phyloP scores from a whole-genome alignment of 2,113 vertebrate species.

The Herpailurus yagouaroundi region DNA sequence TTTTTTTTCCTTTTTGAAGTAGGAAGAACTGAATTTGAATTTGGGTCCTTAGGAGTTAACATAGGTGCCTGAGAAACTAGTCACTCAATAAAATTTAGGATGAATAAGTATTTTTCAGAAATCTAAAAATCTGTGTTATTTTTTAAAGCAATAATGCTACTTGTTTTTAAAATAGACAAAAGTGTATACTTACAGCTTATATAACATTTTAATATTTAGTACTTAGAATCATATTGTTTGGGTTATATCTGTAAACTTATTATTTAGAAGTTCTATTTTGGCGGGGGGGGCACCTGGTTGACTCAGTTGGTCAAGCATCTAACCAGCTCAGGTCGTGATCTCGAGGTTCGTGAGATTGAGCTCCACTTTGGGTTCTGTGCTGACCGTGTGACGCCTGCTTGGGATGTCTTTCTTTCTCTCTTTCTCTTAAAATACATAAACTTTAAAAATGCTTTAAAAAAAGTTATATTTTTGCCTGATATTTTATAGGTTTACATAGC shows the following conservation, averaged over 20 bases:
- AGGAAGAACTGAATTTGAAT: neutral
- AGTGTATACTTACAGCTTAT: neutral
- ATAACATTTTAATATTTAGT: neutral
- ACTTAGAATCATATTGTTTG: neutral
- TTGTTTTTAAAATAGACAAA: neutral
- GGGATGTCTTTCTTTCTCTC: too few relatives aligned
- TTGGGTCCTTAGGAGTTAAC: neutral
- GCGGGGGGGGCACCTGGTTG: too few relatives aligned
- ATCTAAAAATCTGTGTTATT: neutral
- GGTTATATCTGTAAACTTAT: neutral
- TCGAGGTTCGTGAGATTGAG: too few relatives aligned
- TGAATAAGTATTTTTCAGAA: neutral
- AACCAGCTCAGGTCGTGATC: too few relatives aligned
- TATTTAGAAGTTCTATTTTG: neutral
- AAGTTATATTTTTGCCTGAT: neutral
- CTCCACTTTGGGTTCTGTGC: too few relatives aligned
- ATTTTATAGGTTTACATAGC: neutral
- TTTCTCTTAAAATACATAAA: too few relatives aligned
- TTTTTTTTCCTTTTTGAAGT: neutral
- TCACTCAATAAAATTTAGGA: neutral
- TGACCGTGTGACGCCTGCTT: too few relatives aligned
- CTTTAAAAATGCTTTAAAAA: too few relatives aligned
- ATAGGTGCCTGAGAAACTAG: neutral
- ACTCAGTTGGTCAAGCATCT: too few relatives aligned
- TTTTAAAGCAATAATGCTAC: conserved; percentile 19